A percentile compares a stretch with the other conserved stretches of the same genome.
Evolutionary conservation across 2,888 invertebrate species (phyloP).

Genomic region (Epinotia demarniana): DNA sequence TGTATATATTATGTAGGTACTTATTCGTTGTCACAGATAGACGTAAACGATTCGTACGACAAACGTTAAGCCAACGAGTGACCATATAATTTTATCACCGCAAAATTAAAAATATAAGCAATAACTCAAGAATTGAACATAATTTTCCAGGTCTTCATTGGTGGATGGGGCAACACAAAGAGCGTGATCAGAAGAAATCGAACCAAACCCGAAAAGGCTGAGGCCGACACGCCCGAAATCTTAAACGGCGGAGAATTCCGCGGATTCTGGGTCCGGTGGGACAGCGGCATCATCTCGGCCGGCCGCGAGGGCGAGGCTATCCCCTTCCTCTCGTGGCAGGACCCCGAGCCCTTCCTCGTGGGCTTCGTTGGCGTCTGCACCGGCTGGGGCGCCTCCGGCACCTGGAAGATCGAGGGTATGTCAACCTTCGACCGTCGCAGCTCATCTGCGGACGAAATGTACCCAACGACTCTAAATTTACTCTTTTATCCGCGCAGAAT

Average conservation of each 20-base stretch:
- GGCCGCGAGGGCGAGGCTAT: conserved; percentile 89
- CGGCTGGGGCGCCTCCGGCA: conserved; percentile 93
- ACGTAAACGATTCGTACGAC: not conserved
- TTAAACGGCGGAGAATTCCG: conserved; percentile 90
- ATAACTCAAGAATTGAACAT: not conserved
- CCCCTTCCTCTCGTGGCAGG: conserved; percentile 90
- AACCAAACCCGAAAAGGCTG: conserved; percentile 89
- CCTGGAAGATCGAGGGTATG: conserved; percentile 92
- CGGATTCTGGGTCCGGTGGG: conserved; percentile 94
- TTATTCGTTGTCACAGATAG: too few relatives aligned
- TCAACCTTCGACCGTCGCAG: conserved; percentile 8
- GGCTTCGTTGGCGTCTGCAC: conserved; percentile 92
- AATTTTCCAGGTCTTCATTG: conserved; percentile 88
- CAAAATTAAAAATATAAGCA: not conserved
- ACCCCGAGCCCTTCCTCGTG: conserved; percentile 89
- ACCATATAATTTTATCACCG: not conserved
- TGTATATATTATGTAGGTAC: too few relatives aligned
- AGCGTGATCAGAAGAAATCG: conserved; percentile 92
- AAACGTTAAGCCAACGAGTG: not conserved
- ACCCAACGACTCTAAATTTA: conserved; percentile 74
- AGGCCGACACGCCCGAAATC: conserved; percentile 89
- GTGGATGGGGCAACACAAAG: conserved; percentile 94
- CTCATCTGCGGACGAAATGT: conserved; percentile 67
- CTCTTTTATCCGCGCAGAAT: conserved; percentile 76
- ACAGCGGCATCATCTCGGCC: conserved; percentile 87